Base-by-base conservation (phyloP, 2,797 vertebrate species). In the Miichthys miiuy region DNA sequence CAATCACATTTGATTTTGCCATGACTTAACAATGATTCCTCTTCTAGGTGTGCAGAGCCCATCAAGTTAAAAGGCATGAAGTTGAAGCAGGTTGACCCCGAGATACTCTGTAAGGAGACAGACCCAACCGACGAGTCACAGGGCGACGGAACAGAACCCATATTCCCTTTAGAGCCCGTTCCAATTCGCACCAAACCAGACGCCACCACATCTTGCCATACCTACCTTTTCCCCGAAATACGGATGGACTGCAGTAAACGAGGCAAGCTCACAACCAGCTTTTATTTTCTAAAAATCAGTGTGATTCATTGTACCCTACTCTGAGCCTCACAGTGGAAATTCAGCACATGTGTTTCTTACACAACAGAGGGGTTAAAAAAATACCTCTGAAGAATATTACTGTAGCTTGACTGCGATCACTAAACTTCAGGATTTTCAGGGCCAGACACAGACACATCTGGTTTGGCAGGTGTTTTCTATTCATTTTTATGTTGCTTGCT, bases 201-300 rank as follows among this genome's bases (percentile, higher is more conserved):
- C 4, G 96, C 95, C 17, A 96, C 95, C 81, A 87, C 95, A 47
- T 47, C 87, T 21, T 99, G 98, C 88, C 95, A 97, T 79, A 97
- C 95, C 50, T 99, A 98, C 46, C 80, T 96, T 83, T 96, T 96
- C 90, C 97, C 98, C 34, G 91, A 94, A 75, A 89, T 95, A 78
- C 94, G 93, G 10, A 92, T 99, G 89, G 97, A 99, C 91, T 99
- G 98, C 96, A 97, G 86, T 78, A 95, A 89, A 66, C 96, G 95
- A 98, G 97, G 98, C 96, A 86, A 94, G 96, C 93, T 76, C 60
- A 38, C 23, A 3, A 56, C 64, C 51, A 21, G 11, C 41, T 48
- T 65, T 44, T 34, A 16, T 68, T 66, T 66, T 10, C 2, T 13
- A 41, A 5, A 38, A n/a, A 72, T 51, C 13, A 38, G 4, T 60